phyloP scores from a whole-genome alignment of 2,113 vertebrate genomes.

The Varanus komodoensis region DNA sequence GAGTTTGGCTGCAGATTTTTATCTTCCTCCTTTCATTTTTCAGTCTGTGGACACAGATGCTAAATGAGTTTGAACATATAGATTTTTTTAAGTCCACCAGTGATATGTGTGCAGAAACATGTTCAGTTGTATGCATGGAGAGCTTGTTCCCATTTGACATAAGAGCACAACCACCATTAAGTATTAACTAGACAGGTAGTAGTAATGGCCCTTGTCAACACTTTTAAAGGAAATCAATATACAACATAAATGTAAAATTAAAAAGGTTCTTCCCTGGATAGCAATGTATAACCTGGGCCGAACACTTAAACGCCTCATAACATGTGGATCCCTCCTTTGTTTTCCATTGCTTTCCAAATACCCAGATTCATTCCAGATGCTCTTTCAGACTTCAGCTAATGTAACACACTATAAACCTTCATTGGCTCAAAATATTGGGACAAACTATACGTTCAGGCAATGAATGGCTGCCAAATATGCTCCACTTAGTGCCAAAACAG shows the following conservation, averaged over 20 bases:
- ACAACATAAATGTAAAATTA: conserved; percentile 64
- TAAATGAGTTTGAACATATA: conserved; percentile 33
- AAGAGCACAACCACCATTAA: conserved; percentile 1
- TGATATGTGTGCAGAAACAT: not conserved
- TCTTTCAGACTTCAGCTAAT: not conserved
- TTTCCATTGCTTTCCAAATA: not conserved
- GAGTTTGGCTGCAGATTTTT: not conserved
- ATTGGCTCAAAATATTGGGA: not conserved
- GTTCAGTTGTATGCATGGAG: not conserved
- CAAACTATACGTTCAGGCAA: not conserved
- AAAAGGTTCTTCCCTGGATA: conserved; percentile 61
- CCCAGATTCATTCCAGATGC: not conserved
- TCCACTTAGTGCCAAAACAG: not conserved
- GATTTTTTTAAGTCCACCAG: conserved; percentile 5
- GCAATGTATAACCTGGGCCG: conserved; percentile 32
- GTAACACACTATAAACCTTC: not conserved
- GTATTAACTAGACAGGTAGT: conserved; percentile 51
- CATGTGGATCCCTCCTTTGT: not conserved
- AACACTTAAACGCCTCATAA: conserved; percentile 1
- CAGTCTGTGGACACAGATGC: conserved; percentile 24
- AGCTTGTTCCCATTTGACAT: not conserved
- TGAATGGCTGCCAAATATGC: not conserved
- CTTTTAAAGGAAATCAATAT: conserved; percentile 63
- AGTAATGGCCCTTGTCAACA: conserved; percentile 43
- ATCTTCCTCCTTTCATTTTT: not conserved